Base-by-base conservation (phyloP, 53 echinoderm and acorn worm genomes). In the Luidia sarsii region DNA sequence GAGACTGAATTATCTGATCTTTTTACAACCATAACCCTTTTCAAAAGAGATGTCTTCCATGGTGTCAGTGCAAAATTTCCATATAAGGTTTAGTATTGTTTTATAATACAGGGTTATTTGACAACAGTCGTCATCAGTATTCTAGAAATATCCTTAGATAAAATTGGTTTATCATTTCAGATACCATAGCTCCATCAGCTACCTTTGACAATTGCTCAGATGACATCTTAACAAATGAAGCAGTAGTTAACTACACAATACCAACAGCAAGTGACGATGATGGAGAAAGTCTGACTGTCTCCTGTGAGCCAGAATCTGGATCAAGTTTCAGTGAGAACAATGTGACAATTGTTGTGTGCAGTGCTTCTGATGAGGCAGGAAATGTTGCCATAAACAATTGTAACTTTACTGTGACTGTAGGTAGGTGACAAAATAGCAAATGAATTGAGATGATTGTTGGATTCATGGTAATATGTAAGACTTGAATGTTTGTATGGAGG, bases 181-280 rank as follows among this genome's bases (percentile, higher is more conserved):
- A 69, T 50, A 69, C 72, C 8, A 71, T 53, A 35, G 8, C 72
- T 54, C 72, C 72, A 36, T n/a, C 7, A 8, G 45, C 67, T 4
- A 41, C 46, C 13, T 67, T 67, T 43, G 13, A 3, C 13, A 15
- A 27, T 28, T 67, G 67, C 25, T 25, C 67, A 13, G 25, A 25
- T 3, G 16, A 41, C 46, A 4, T 25, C n/a, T 14, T 67, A 29
- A 67, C 67, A 23, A 67, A 67, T 46, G 36, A 41, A 21, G 25
- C 67, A 39, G 36, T 3, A 3, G 25, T 41, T 9, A 20, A 45
- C 67, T 67, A 67, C 67, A 9, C 11, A 2, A 46, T 43, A 33
- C 67, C 67, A 28, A 41, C 67, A 2, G 67, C 67, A 0, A 4
- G 27, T 21, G 67, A 67, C 1, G 67, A 46, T 37, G 28, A 41